These are phyloP conservation scores for Microcebus tavaratra DNA, from an alignment of 2,113 vertebrate species.

Conservation along the genomic window DNA sequence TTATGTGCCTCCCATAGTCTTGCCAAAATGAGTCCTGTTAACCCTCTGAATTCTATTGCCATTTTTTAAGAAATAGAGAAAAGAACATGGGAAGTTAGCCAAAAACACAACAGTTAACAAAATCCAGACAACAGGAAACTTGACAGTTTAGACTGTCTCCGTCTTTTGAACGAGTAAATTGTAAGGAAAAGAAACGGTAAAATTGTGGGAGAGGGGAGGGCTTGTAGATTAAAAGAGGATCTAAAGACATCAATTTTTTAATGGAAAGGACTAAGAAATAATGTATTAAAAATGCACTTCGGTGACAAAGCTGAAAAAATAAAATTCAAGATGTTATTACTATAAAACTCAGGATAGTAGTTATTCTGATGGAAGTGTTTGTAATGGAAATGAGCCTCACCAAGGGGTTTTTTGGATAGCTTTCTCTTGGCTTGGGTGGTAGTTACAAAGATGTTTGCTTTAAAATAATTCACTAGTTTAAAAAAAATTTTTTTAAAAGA, in stretches of 20 bases:
- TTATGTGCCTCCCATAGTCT: not conserved
- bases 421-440: not conserved
- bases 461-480: not conserved
- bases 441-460: not conserved
- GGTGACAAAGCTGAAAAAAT: not conserved
- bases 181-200: not conserved
- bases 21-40: not conserved
- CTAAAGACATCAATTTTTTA: not conserved
- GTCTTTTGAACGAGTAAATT: not conserved
- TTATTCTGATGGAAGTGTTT: not conserved
- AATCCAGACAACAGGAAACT: conserved; percentile 18
- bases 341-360: not conserved
- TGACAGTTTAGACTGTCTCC: not conserved
- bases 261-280: not conserved
- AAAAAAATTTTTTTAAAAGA: not conserved
- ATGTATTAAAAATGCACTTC: not conserved
- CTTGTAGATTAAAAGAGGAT: not conserved
- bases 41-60: not conserved
- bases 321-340: not conserved
- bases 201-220: not conserved
- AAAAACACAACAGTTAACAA: not conserved
- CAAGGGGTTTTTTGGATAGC: not conserved
- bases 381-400: not conserved
- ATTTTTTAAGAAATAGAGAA: conserved; percentile 14
- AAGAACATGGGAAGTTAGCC: not conserved